Evolutionary conservation across 2,888 invertebrate species (phyloP).

Genomic region (Limenitis camilla): DNA sequence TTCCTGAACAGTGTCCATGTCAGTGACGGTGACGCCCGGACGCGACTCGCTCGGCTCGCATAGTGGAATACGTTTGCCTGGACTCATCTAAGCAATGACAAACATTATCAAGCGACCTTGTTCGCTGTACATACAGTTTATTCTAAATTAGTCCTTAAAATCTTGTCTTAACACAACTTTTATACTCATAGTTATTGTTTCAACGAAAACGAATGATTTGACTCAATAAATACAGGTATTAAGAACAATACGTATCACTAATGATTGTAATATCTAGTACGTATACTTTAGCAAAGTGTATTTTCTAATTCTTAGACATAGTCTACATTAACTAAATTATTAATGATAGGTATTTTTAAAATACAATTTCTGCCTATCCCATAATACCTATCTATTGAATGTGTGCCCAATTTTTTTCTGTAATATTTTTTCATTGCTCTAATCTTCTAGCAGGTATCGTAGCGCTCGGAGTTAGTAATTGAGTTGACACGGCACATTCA

Average conservation of each 20-base stretch:
- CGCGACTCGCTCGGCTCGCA: conserved; percentile 50
- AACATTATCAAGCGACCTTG: conserved; percentile 18
- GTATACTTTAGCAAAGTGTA: no score
- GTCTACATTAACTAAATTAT: background rate
- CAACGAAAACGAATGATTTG: no score
- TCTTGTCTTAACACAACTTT: background rate
- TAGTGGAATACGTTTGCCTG: conserved; percentile 47
- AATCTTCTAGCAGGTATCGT: conserved; percentile 41
- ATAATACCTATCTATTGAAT: conserved; percentile 44
- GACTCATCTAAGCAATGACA: conserved; percentile 50
- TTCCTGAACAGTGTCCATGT: conserved; percentile 70
- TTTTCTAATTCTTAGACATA: background rate
- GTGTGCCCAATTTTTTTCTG: conserved; percentile 43
- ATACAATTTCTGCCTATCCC: background rate
- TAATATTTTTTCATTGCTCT: conserved; percentile 57
- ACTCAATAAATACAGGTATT: no score
- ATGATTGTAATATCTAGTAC: no score
- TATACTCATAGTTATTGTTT: background rate
- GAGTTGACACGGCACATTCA: conserved; percentile 47
- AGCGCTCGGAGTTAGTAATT: conserved; percentile 40
- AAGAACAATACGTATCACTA: no score
- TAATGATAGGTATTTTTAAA: background rate
- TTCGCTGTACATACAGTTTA: conserved; percentile 3
- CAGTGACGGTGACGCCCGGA: conserved; percentile 58
- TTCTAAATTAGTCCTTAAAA: background rate